Evolutionary conservation across 1,140 invertebrate genomes (phyloP).

Genomic region (Acyrthosiphon pisum): DNA sequence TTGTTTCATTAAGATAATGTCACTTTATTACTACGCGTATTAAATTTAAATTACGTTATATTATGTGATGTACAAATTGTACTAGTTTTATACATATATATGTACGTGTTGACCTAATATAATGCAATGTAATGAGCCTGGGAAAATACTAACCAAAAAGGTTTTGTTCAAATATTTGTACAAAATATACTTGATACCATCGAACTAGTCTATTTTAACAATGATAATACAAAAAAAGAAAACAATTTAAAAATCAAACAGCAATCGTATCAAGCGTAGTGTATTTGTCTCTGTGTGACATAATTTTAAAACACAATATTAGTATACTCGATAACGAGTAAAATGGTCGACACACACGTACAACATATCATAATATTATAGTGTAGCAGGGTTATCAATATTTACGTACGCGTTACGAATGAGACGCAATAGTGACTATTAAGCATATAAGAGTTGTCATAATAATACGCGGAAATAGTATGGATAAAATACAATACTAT

Average conservation of each 20-base stretch:
- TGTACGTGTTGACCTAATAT: not conserved
- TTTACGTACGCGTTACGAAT: not conserved
- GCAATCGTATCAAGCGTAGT: too few species aligned
- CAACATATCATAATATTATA: too few species aligned
- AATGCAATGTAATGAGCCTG: not conserved
- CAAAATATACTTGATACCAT: not conserved
- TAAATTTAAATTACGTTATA: not conserved
- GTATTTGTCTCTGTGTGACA: not conserved
- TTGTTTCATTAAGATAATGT: slow-evolving; percentile 9
- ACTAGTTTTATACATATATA: not conserved
- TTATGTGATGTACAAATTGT: not conserved
- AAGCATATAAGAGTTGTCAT: too few species aligned
- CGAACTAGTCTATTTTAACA: not conserved
- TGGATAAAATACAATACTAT: too few species aligned
- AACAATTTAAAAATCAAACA: not conserved
- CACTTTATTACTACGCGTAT: not conserved
- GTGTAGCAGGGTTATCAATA: not conserved
- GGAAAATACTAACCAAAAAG: not conserved
- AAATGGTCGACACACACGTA: not conserved
- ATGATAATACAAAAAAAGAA: not conserved
- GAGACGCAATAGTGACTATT: not conserved
- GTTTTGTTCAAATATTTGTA: slow-evolving; percentile 34
- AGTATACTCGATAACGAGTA: not conserved
- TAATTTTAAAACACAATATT: not conserved
- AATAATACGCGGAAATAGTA: not conserved